Base-by-base conservation (phyloP, 2,113 vertebrate species). In the Clarias gariepinus region DNA sequence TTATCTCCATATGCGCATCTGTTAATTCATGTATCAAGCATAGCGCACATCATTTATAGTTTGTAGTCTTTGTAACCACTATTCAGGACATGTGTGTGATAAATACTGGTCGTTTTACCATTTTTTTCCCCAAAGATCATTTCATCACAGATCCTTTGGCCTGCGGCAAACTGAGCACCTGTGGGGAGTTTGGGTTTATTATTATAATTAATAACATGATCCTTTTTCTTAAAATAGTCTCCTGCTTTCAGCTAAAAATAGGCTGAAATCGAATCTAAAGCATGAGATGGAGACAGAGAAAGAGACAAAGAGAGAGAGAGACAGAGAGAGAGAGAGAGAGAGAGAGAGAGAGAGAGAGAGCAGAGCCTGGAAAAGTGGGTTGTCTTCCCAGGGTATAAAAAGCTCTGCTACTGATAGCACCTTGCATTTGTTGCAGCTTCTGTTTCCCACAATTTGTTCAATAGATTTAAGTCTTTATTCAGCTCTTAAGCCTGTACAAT, bases 231-330 rank as follows among this genome's bases (percentile, higher is more conserved):
- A 88, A 91, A 90, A 91, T 89, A 91, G 90, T 79, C 36, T 82
- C 71, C 69, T 88, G 55, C 69, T 87, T 47, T 81, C 55, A 85
- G 87, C 84, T 91, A 91, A 90, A 90, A 87, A 90, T 91, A 90
- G 83, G 23, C 55, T 47, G 89, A 86, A 89, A 91, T 89, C 82
- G 87, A 90, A 86, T 88, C 81, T 88, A 63, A 87, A 89, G 80
- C 68, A 74, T 66, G 68, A 77, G 81, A 74, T 18, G 23, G 30
- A 47, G 25, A 80, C 61, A 87, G 86, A 63, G 82, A 74, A 6
- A 41, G 41, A 41, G 41, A n/a, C n/a, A 0, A 85, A 86, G 81
- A 47, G 64, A 53, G 30, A 28, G 18, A 78, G 83, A 89, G 84
- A 73, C 84, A 82, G 85, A 87, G 81, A 47, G 64, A 66, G 52